Evolutionary conservation across 2,113 vertebrate genomes (phyloP).

Genomic region (Psephotus haematonotus): DNA sequence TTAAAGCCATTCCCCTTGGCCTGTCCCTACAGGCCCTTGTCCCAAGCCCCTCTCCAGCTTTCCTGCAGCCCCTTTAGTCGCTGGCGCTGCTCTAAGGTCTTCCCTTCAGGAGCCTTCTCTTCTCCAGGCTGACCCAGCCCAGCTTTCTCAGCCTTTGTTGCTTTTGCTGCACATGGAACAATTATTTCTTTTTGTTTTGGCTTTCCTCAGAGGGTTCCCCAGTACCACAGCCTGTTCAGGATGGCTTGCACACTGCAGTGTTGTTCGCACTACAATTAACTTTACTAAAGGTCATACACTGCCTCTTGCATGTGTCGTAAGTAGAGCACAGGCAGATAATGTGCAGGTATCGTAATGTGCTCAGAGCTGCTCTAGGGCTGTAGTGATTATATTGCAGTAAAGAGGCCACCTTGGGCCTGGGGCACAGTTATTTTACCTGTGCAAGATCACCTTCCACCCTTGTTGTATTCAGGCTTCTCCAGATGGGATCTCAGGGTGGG

Average conservation of each 20-base stretch:
- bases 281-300: not conserved
- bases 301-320: accelerated
- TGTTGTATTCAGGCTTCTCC: not conserved
- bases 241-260: not conserved
- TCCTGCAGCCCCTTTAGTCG: not conserved
- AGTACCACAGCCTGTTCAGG: not conserved
- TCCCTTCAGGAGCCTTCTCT: not conserved
- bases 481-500: not conserved
- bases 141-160: not conserved
- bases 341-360: accelerated
- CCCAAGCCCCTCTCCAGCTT: too few relatives aligned
- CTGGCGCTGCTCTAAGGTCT: not conserved
- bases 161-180: not conserved
- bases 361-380: not conserved
- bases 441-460: not conserved
- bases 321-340: not conserved
- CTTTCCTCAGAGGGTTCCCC: not conserved
- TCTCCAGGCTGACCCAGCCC: not conserved
- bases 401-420: not conserved
- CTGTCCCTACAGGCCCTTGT: too few relatives aligned
- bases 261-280: not conserved
- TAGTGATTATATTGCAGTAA: not conserved
- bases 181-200: not conserved
- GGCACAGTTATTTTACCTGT: too few relatives aligned
- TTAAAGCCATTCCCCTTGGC: too few relatives aligned